Evolutionary conservation across 2,113 vertebrate species (phyloP).

Genomic region (Cairina moschata): DNA sequence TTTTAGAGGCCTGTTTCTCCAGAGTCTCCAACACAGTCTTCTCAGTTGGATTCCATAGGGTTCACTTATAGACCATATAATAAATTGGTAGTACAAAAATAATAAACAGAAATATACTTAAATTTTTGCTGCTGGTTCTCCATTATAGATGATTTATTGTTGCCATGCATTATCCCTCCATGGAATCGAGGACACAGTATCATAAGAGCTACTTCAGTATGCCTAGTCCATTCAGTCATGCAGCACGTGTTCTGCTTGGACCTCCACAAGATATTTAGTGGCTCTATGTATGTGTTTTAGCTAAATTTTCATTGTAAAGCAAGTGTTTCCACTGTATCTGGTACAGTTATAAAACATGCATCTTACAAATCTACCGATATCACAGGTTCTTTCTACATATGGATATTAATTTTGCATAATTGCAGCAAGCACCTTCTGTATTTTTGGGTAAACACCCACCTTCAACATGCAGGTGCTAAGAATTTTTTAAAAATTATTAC

Average conservation of each 20-base stretch:
- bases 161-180: background rate
- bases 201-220: accelerated
- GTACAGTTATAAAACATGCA: background rate
- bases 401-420: background rate
- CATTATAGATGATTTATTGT: background rate
- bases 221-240: background rate
- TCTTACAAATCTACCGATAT: background rate
- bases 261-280: background rate
- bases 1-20: background rate
- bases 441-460: background rate
- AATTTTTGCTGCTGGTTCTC: background rate
- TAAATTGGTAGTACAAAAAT: background rate
- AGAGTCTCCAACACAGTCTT: background rate
- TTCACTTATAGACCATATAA: background rate
- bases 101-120: background rate
- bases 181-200: background rate
- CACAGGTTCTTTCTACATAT: background rate
- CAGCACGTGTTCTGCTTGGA: background rate
- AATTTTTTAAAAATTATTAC: background rate
- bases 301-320: background rate
- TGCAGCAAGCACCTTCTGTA: background rate
- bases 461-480: background rate
- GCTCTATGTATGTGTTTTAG: background rate
- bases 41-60: background rate
- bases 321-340: background rate